Evolutionary conservation across 2,797 vertebrate genomes (phyloP).

Genomic region (Neostethus bicornis): DNA sequence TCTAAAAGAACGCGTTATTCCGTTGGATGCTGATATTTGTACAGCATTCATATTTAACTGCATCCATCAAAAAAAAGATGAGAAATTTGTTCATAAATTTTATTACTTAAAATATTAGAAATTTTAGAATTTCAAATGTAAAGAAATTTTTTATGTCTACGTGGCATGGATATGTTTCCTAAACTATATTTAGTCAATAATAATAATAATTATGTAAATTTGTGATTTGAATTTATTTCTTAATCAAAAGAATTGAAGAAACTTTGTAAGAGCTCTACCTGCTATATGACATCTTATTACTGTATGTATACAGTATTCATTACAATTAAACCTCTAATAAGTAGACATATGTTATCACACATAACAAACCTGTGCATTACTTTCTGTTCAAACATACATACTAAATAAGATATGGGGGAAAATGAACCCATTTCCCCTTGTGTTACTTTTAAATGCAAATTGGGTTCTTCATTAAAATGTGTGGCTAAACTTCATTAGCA

Average conservation of each 20-base stretch:
- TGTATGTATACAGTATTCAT: conserved; percentile 38
- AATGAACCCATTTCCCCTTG: conserved; percentile 71
- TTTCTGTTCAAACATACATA: conserved; percentile 68
- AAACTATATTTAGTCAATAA: too few relatives aligned
- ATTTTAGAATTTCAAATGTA: too few relatives aligned
- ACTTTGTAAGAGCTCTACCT: too few relatives aligned
- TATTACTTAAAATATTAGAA: background rate
- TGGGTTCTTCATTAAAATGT: conserved; percentile 79
- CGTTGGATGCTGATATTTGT: background rate
- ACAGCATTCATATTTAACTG: background rate
- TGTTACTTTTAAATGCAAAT: conserved; percentile 85
- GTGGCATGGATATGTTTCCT: too few relatives aligned
- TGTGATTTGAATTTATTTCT: too few relatives aligned
- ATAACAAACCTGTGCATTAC: conserved; percentile 53
- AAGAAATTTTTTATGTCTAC: too few relatives aligned
- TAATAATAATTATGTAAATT: too few relatives aligned
- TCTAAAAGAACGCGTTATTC: too few relatives aligned
- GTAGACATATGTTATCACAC: conserved; percentile 56
- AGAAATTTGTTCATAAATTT: background rate
- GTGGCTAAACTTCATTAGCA: conserved; percentile 81
- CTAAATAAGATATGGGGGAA: conserved; percentile 70
- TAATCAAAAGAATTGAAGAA: too few relatives aligned
- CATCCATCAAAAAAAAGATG: background rate
- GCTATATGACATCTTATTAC: conserved; percentile 30
- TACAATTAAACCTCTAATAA: conserved; percentile 51